Conservation (phyloP, 2,113 vertebrate species). For the Haplotaxodon microlepis region DNA sequence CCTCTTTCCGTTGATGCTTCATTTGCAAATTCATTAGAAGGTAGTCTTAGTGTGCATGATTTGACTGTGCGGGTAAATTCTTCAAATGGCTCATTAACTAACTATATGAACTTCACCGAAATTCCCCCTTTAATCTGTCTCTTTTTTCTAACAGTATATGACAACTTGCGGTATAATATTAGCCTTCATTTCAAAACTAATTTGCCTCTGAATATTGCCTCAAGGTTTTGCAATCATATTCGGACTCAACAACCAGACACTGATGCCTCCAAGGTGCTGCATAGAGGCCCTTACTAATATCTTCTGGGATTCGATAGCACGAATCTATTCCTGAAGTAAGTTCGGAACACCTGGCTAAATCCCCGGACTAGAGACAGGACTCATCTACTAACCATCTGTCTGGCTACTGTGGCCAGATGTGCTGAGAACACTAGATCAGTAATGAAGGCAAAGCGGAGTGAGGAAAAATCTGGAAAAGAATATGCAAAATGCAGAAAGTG, state of each 20-base stretch:
- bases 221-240: constrained; percentile 1
- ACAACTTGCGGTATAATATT: constrained; percentile 3
- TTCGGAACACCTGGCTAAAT: constrained; percentile 23
- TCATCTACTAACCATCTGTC: constrained; percentile 52
- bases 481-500: neutral
- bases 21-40: constrained; percentile 21
- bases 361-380: constrained; percentile 14
- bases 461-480: neutral
- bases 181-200: neutral
- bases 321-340: constrained; percentile 12
- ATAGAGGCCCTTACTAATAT: neutral
- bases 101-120: neutral
- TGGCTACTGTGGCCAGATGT: constrained; percentile 23
- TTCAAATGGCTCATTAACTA: neutral
- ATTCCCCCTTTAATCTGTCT: neutral
- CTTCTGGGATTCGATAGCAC: constrained; percentile 1
- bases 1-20: neutral
- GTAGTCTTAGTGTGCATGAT: neutral
- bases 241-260: neutral
- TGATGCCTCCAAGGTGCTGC: neutral
- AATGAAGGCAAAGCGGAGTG: constrained; percentile 7
- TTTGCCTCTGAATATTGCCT: constrained; percentile 24
- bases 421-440: constrained; percentile 3
- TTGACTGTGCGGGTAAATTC: neutral
- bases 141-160: neutral